Evolutionary conservation across 2,797 vertebrate genomes (phyloP), one percentile per base, ranked within the genome.

Genomic region (Mormyrus proboscirostris): DNA sequence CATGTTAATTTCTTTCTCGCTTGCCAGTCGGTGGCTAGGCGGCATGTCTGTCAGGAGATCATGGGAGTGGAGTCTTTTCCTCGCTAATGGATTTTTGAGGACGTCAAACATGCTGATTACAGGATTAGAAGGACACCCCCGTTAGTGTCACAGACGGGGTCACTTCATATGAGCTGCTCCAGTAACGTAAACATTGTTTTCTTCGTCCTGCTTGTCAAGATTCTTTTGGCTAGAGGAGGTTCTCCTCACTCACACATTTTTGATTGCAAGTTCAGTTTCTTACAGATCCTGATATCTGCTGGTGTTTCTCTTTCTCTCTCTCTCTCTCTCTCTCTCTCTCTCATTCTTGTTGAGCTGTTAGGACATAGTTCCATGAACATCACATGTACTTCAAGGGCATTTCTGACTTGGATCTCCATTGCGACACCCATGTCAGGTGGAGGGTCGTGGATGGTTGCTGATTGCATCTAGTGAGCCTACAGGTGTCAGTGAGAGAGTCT

Each of bases 21-120:
- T 9, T 73, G 14, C 47, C 25, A n/a, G 59, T 84, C 49, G 29
- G 83, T 73, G 25, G 41, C 44, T 38, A 8, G 29, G 53, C 9
- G 12, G 73, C 41, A 4, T 51, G 44, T 55, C 76, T 57, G 14
- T 29, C 16, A 1, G 41, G 79, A 62, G 59, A 89, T 53, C 2
- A 86, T 16, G 51, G 16, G 88, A 65, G 59, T 2, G 84, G 10
- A 50, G 22, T 33, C 12, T n/a, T 51, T 62, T 86, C 44, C 25
- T 41, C 51, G 55, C 44, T 84, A 41, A 84, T 90, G 87, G 73
- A 88, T 85, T 90, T 88, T 49, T 85, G 55, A 38, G 87, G 87
- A 69, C 51, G 49, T 84, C 50, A 86, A 90, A 86, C 50, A 55
- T 2, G 82, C 14, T 86, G 49, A 88, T 55, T 44, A 10, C 29